Conservation (phyloP, 2,888 invertebrate genomes). For the Mechanitis messenoides region DNA sequence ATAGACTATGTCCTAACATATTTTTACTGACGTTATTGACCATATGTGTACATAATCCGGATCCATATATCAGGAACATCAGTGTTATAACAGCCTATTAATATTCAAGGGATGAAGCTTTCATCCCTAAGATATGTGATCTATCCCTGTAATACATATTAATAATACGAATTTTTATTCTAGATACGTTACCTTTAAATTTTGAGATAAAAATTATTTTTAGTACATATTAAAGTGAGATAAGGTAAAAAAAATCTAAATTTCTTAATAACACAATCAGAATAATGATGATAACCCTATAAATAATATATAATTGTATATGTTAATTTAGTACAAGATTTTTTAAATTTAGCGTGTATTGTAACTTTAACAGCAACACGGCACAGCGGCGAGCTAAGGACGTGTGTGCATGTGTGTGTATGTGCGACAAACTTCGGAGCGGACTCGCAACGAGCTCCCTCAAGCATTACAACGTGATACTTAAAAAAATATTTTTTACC, state of each 20-base stretch:
- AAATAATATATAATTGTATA: not conserved
- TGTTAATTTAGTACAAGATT: not conserved
- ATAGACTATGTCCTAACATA: too few relatives aligned
- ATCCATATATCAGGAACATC: slow-evolving; percentile 14
- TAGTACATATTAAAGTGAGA: not conserved
- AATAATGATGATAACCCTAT: too few relatives aligned
- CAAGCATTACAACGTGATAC: slow-evolving; percentile 13
- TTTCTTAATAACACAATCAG: too few relatives aligned
- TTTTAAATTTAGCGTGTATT: not conserved
- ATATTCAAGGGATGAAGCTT: slow-evolving; percentile 21
- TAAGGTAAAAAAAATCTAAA: too few relatives aligned
- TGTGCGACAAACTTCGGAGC: slow-evolving; percentile 17
- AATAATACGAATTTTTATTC: too few relatives aligned
- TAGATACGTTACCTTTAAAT: too few relatives aligned
- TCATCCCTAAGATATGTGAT: slow-evolving; percentile 22
- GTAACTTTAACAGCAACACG: slow-evolving; percentile 13
- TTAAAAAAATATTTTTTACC: slow-evolving; percentile 7
- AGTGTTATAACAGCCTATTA: slow-evolving; percentile 19
- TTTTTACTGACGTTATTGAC: too few relatives aligned
- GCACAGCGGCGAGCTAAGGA: slow-evolving; percentile 12
- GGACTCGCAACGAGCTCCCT: slow-evolving; percentile 7
- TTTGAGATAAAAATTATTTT: slow-evolving; percentile 7
- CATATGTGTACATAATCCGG: slow-evolving; percentile 5
- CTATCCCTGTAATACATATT: slow-evolving; percentile 14
- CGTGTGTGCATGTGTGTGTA: slow-evolving; percentile 13